Evolutionary conservation across 2,113 vertebrate genomes (phyloP).

Genomic region (Apus apus): DNA sequence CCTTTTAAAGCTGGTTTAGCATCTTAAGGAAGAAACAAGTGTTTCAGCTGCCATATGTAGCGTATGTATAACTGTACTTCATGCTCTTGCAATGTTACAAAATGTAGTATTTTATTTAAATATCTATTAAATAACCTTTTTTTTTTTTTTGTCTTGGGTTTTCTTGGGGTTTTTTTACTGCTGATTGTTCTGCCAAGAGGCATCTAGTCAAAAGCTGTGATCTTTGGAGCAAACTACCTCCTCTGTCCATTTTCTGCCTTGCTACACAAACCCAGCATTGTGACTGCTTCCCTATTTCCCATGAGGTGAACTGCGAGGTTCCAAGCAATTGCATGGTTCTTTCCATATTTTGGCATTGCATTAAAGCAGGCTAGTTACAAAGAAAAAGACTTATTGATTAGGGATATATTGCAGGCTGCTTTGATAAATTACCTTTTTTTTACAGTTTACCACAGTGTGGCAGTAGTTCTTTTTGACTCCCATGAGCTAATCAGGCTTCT

Average conservation of each 20-base stretch:
- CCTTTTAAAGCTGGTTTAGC: background rate
- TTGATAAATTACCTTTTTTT: background rate
- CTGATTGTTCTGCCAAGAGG: background rate
- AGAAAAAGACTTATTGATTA: background rate
- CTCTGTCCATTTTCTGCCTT: background rate
- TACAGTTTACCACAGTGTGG: background rate
- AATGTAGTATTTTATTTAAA: background rate
- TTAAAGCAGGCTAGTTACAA: background rate
- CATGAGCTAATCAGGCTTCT: background rate
- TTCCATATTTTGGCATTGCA: background rate
- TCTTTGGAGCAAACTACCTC: background rate
- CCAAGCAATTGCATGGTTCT: background rate
- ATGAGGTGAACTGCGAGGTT: background rate
- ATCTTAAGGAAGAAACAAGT: background rate
- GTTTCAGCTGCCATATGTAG: background rate
- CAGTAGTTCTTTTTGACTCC: background rate
- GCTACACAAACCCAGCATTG: accelerated
- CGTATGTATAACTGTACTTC: background rate
- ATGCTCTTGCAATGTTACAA: background rate
- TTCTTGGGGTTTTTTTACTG: too few relatives aligned
- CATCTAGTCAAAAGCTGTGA: background rate
- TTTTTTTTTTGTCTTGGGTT: background rate
- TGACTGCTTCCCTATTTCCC: background rate
- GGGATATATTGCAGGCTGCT: background rate
- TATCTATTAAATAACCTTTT: background rate